Evolutionary conservation across 1,140 invertebrate genomes (phyloP).

Genomic region (Helicoverpa armigera): DNA sequence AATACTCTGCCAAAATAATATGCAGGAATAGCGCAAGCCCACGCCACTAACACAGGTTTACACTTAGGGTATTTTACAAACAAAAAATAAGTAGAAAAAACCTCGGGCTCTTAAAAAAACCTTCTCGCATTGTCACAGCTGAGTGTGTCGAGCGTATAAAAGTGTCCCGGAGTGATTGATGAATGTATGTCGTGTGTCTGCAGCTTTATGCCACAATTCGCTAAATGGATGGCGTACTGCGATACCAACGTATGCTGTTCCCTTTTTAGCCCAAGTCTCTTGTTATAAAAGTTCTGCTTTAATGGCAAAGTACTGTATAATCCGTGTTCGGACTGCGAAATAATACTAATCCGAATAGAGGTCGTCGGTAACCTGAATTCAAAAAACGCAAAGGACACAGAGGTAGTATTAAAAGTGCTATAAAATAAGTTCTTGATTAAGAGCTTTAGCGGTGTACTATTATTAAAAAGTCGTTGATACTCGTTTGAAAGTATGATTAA

Average conservation of each 20-base stretch:
- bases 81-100: conserved; percentile 8
- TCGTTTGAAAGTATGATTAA: conserved; percentile 15
- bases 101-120: conserved; percentile 47
- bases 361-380: conserved; percentile 6
- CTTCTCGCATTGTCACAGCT: conserved; percentile 58
- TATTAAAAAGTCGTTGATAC: neutral
- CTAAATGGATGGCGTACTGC: conserved; percentile 55
- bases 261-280: conserved; percentile 39
- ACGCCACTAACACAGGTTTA: conserved; percentile 33
- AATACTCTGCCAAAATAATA: neutral
- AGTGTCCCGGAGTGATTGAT: conserved; percentile 67
- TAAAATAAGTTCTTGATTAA: too few relatives aligned
- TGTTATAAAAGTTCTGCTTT: conserved; percentile 44
- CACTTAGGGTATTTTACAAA: conserved; percentile 50
- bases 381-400: neutral
- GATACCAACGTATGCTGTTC: conserved; percentile 38
- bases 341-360: conserved; percentile 33
- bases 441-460: neutral
- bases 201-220: conserved; percentile 48
- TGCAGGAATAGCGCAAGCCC: neutral
- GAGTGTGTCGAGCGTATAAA: conserved; percentile 57
- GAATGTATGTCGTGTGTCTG: conserved; percentile 57
- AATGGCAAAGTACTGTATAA: conserved; percentile 44
- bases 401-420: too few relatives aligned
- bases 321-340: conserved; percentile 45